Conservation (phyloP, 2,888 invertebrate species). For the Crossocerus cetratus region DNA sequence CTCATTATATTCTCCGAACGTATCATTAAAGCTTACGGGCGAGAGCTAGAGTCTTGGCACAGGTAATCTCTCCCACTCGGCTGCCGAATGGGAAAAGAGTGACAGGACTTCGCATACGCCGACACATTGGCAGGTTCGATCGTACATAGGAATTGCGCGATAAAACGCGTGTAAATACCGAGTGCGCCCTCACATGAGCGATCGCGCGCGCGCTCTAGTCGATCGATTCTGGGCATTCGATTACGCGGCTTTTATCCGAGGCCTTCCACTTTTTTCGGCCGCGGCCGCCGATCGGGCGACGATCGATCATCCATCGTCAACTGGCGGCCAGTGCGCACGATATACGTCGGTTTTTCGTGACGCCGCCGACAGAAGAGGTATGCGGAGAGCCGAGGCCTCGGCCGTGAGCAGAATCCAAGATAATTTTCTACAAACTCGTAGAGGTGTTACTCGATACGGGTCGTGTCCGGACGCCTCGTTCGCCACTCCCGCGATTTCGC, state of each 20-base stretch:
- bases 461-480: slow-evolving; percentile 2
- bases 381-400: slow-evolving; percentile 27
- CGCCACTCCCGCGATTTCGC: slow-evolving; percentile 8
- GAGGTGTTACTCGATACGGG: slow-evolving; percentile 42
- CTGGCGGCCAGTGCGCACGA: slow-evolving; percentile 30
- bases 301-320: slow-evolving; percentile 66
- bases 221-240: slow-evolving; percentile 13
- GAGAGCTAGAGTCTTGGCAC: too few species aligned
- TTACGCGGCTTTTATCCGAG: slow-evolving; percentile 53
- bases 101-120: slow-evolving; percentile 33
- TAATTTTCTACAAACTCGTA: slow-evolving; percentile 39
- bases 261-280: slow-evolving; percentile 57
- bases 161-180: slow-evolving; percentile 57
- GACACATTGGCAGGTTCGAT: slow-evolving; percentile 50
- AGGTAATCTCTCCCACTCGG: too few species aligned
- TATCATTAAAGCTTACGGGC: too few species aligned
- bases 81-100: too few species aligned
- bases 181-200: slow-evolving; percentile 34
- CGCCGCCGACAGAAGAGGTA: slow-evolving; percentile 45
- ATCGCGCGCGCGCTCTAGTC: slow-evolving; percentile 20
- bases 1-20: too few species aligned
- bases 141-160: slow-evolving; percentile 58
- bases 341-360: slow-evolving; percentile 57
- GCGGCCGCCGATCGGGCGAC: slow-evolving; percentile 52
- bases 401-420: slow-evolving; percentile 37